Conservation (phyloP, 2,888 invertebrate species). For the Phaonia tiefii region DNA sequence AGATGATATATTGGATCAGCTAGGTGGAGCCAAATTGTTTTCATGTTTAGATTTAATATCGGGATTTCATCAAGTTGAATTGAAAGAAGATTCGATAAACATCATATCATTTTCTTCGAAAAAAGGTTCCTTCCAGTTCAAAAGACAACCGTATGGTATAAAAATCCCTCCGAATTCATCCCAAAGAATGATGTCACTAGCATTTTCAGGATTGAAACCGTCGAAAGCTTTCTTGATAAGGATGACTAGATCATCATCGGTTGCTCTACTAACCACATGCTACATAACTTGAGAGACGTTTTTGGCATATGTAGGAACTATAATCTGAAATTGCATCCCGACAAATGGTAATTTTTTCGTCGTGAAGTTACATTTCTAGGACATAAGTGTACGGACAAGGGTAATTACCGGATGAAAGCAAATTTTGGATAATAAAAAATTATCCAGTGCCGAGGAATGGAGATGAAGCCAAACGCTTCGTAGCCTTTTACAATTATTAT, state of each 20-base stretch:
- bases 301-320: background rate
- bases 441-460: background rate
- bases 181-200: slow-evolving; percentile 20
- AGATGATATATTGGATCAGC: no score
- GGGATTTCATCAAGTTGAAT: slow-evolving; percentile 1
- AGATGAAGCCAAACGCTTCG: background rate
- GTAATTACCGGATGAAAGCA: background rate
- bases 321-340: background rate
- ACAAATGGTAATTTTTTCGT: background rate
- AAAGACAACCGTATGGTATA: slow-evolving; percentile 32
- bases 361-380: background rate
- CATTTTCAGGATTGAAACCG: background rate
- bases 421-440: background rate
- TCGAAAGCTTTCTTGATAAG: background rate
- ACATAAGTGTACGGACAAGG: background rate
- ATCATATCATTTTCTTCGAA: background rate
- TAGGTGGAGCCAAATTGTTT: background rate
- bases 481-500: background rate
- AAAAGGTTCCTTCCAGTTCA: background rate
- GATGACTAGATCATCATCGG: background rate
- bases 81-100: background rate
- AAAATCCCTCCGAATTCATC: slow-evolving; percentile 68
- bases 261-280: background rate
- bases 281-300: background rate
- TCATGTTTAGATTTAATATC: background rate